Evolutionary conservation across 2,888 invertebrate genomes (phyloP), one percentile per base, ranked within the genome.

Genomic region (Polymixis flavicincta): DNA sequence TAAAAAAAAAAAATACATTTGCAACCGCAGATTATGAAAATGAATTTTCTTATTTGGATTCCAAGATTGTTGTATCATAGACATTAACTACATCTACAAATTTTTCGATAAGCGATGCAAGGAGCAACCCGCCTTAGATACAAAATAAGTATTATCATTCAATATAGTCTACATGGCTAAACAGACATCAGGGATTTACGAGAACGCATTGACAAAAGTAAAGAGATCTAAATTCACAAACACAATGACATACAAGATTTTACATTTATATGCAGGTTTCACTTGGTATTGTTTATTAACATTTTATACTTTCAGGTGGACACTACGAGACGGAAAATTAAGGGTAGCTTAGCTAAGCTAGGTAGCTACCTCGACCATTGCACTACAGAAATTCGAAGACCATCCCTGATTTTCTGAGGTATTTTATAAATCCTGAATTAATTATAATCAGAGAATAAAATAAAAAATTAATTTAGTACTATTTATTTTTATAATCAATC

Each of bases 181-280:
- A 37, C 37, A 32, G 28, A 66, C 50, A 52, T 50, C 25, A 72
- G 65, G n/a, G 79, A 71, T 48, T 60, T 80, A 76, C 80, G 74
- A 80, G 74, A 84, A 81, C 80, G 81, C 80, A 79, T 45, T 70
- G 73, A 69, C 32, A 59, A 69, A 79, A 83, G 69, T 69, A 65
- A 54, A 66, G 19, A 76, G 65, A 66, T 28, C 3, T 45, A 66
- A 71, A 55, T 32, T 68, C 54, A 55, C 32, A 73, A 57, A 52
- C 50, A 42, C 25, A 61, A 19, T 59, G 52, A 54, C 76, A 81
- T 75, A 76, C 82, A 69, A 57, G 25, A 50, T 55, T 50, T 55
- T 28, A 55, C 14, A 64, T 68, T 55, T 13, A 32, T n/a, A 69
- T 83, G 48, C 59, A 60, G 4, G 32, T 42, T 77, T 32, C 6